Evolutionary conservation across 2,113 vertebrate species (phyloP).

Genomic region (Myrmecophaga tridactyla): DNA sequence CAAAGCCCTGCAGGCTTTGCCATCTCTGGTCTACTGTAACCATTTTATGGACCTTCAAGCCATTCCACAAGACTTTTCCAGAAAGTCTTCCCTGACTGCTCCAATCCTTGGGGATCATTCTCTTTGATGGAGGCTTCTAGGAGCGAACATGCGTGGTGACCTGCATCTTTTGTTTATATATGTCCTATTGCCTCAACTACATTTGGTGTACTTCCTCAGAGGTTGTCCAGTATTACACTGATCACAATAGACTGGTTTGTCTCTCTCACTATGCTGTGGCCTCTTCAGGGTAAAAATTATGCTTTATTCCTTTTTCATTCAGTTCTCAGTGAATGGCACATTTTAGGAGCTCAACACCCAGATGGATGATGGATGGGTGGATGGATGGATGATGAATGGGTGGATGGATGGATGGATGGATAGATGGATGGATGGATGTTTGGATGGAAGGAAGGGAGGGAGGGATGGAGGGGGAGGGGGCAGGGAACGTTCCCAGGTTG

Average conservation of each 20-base stretch:
- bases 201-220: neutral
- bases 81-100: neutral
- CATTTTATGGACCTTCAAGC: neutral
- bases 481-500: neutral
- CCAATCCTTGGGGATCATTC: neutral
- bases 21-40: neutral
- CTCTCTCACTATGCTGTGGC: neutral
- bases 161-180: neutral
- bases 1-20: neutral
- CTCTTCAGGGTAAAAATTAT: neutral
- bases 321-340: neutral
- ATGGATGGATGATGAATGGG: neutral
- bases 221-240: neutral
- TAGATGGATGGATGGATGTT: neutral
- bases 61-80: neutral
- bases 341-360: neutral
- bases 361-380: neutral
- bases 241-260: neutral
- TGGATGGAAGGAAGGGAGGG: neutral
- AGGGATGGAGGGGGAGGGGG: neutral
- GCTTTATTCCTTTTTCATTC: neutral
- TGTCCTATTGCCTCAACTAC: neutral
- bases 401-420: too few relatives aligned
- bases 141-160: neutral
- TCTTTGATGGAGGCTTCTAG: neutral